Evolutionary conservation across 2,797 vertebrate genomes (phyloP), one percentile per base, ranked within the genome.

Genomic region (Gambusia yucatana): DNA sequence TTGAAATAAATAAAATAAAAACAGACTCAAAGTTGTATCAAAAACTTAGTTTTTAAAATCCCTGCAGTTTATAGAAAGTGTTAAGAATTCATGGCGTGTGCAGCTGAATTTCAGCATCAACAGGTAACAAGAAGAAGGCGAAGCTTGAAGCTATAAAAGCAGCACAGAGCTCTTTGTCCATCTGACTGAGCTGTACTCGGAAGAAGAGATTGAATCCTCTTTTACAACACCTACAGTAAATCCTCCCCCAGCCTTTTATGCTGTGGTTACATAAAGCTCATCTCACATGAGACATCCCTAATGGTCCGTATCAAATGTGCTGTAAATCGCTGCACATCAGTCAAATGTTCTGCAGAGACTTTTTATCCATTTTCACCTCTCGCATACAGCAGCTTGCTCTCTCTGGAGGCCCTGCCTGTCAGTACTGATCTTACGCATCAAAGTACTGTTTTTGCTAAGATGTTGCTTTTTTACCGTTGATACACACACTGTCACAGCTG

Each of bases 241-340:
- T 84, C 82, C 80, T 83, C 84, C 80, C 70, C 59, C 69, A n/a
- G 75, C 57, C 67, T 77, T 78, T 73, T 73, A 48, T 69, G 30
- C 75, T 73, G 48, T 25, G 44, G 76, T 88, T 88, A 84, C 84
- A 83, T 86, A 82, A 87, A 88, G 77, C 57, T 75, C 46, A 82
- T 84, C 82, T 82, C 63, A 78, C 77, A 76, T 33, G 50, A 87
- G 80, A 80, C 43, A 80, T 83, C 81, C 81, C 84, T 67, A 50
- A 65, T 43, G 70, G 47, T 74, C 74, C 17, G 22, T 61, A 73
- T 76, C 85, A 74, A 83, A 86, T 72, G 36, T 65, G 28, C 74
- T 39, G n/a, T 61, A 86, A 84, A 83, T 82, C 77, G 78, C 77
- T 39, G 43, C 67, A 75, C 25, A 63, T 77, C 70, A 78, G 72